Conservation (phyloP, 1,140 invertebrate species). For the Lepidurus apus region DNA sequence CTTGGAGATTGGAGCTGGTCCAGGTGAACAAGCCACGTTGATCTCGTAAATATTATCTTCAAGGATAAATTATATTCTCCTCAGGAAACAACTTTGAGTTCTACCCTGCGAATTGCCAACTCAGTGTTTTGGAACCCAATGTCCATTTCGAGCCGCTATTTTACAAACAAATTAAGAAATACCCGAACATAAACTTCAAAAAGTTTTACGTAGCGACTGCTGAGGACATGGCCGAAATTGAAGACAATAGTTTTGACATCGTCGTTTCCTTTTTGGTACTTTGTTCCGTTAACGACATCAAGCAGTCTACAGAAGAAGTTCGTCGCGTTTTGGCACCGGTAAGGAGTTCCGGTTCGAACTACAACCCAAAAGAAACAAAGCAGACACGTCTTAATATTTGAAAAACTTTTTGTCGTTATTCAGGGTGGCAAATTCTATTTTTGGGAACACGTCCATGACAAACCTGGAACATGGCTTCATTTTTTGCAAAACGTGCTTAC, state of each 20-base stretch:
- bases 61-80: background rate
- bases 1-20: conserved; percentile 41
- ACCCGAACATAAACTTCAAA: conserved; percentile 33
- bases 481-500: conserved; percentile 38
- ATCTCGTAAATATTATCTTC: background rate
- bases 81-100: conserved; percentile 40
- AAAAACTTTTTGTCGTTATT: conserved; percentile 31
- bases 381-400: background rate
- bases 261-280: conserved; percentile 43
- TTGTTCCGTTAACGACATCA: conserved; percentile 41
- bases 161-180: conserved; percentile 29
- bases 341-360: background rate
- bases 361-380: background rate
- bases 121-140: conserved; percentile 36
- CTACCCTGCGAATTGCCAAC: conserved; percentile 37
- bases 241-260: conserved; percentile 42
- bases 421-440: conserved; percentile 42
- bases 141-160: conserved; percentile 34
- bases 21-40: conserved; percentile 22
- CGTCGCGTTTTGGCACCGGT: conserved; percentile 43
- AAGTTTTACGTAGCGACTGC: conserved; percentile 39
- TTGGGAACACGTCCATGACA: conserved; percentile 40
- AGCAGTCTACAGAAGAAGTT: conserved; percentile 41
- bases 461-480: conserved; percentile 29
- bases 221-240: conserved; percentile 42